Evolutionary conservation across 2,888 invertebrate species (phyloP).

Genomic region (Drosophila basisetae): DNA sequence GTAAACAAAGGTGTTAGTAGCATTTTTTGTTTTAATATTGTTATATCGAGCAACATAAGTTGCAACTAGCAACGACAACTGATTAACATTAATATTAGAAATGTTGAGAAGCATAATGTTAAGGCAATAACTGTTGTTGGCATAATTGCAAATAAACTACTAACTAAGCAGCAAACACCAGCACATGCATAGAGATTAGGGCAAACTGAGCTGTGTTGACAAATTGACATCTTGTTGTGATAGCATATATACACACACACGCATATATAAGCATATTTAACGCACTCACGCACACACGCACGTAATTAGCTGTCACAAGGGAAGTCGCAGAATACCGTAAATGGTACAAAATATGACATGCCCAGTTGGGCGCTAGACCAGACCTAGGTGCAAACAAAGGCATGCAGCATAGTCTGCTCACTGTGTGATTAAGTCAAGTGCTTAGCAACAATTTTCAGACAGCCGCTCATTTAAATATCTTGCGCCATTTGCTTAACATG

Average conservation of each 20-base stretch:
- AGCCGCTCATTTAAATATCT: background rate
- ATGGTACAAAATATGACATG: slow-evolving; percentile 69
- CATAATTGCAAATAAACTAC: slow-evolving; percentile 65
- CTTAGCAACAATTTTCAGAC: background rate
- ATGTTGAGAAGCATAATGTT: slow-evolving; percentile 56
- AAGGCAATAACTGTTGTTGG: slow-evolving; percentile 42
- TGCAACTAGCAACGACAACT: background rate
- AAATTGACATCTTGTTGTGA: slow-evolving; percentile 69
- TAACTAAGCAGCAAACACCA: slow-evolving; percentile 19
- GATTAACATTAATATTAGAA: slow-evolving; percentile 9
- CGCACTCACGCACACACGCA: slow-evolving; percentile 13
- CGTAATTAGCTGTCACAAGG: slow-evolving; percentile 50
- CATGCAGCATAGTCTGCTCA: background rate
- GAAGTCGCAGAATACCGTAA: slow-evolving; percentile 74
- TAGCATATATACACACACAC: background rate
- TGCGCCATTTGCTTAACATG: background rate
- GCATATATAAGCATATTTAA: background rate
- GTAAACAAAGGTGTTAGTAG: background rate
- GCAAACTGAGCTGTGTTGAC: slow-evolving; percentile 60
- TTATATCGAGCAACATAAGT: background rate
- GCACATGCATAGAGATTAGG: slow-evolving; percentile 37
- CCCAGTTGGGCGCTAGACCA: slow-evolving; percentile 12
- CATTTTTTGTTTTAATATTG: background rate
- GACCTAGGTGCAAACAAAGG: background rate
- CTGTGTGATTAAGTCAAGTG: background rate